A percentile compares a stretch with the other conserved stretches of the same genome.
Evolutionary conservation across 2,113 vertebrate species (phyloP).

Genomic region (Gulo gulo): DNA sequence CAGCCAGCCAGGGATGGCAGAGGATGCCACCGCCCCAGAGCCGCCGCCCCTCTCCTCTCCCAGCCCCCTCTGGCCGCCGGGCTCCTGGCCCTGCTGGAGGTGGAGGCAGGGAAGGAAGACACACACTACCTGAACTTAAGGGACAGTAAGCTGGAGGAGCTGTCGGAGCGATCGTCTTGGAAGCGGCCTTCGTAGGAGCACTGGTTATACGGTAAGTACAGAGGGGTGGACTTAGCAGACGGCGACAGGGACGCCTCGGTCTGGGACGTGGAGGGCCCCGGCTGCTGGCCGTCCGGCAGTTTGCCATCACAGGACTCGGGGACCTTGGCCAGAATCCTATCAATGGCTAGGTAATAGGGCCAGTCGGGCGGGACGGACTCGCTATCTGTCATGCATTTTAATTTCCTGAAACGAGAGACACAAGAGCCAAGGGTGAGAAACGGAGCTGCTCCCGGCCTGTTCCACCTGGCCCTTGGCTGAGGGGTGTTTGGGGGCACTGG

Average conservation of each 20-base stretch:
- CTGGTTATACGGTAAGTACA: conserved; percentile 93
- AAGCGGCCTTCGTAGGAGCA: conserved; percentile 95
- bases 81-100: background rate
- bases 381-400: conserved; percentile 91
- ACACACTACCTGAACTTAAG: conserved; percentile 86
- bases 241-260: conserved; percentile 89
- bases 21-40: background rate
- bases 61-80: background rate
- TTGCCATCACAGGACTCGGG: conserved; percentile 89
- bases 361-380: conserved; percentile 90
- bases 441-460: background rate
- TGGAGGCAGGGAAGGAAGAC: background rate
- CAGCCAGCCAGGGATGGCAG: background rate
- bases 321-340: conserved; percentile 94
- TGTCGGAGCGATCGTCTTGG: conserved; percentile 88
- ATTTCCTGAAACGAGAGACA: conserved; percentile 88
- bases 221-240: conserved; percentile 87
- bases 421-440: conserved; percentile 71
- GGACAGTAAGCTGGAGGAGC: conserved; percentile 87
- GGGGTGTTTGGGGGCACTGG: background rate
- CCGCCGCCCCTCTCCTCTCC: background rate
- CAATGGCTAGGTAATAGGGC: conserved; percentile 96
- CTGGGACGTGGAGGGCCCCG: conserved; percentile 91
- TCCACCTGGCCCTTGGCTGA: background rate
- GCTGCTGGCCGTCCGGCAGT: conserved; percentile 87